Percentiles rank a stretch among this genome's conserved stretches.
Evolutionary conservation across 1,140 invertebrate species (phyloP).

Genomic region (Drosophila trapezifrons): DNA sequence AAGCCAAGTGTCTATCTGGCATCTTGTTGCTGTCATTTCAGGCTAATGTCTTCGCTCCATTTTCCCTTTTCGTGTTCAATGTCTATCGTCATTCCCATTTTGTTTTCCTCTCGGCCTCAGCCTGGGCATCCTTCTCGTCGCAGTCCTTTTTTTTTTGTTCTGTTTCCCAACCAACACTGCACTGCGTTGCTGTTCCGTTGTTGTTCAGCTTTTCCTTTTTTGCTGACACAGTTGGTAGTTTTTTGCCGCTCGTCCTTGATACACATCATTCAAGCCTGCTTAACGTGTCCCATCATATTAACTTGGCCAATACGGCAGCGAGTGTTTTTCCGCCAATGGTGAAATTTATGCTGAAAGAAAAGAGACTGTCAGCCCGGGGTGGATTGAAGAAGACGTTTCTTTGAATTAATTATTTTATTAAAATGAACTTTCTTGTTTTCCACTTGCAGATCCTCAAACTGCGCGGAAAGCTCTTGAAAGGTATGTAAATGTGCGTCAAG

Average conservation of each 20-base stretch:
- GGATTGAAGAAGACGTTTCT: conserved; percentile 14
- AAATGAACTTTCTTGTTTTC: conserved; percentile 32
- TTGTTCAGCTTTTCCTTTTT: conserved; percentile 28
- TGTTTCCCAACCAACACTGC: conserved; percentile 35
- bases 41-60: conserved; percentile 80
- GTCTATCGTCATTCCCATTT: conserved; percentile 70
- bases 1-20: conserved; percentile 76
- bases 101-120: conserved; percentile 20
- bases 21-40: conserved; percentile 79
- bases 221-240: conserved; percentile 56
- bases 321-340: conserved; percentile 35
- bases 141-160: conserved; percentile 13
- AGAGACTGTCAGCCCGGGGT: conserved; percentile 26
- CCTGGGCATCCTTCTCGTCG: background rate
- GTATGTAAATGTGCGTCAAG: conserved; percentile 26
- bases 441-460: conserved; percentile 27
- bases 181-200: conserved; percentile 27
- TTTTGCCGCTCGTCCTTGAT: conserved; percentile 39
- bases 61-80: conserved; percentile 81
- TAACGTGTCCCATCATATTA: conserved; percentile 65
- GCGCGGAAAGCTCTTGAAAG: conserved; percentile 18
- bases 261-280: conserved; percentile 69
- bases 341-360: conserved; percentile 26
- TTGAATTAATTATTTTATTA: conserved; percentile 49
- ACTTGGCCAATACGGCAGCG: conserved; percentile 48